phyloP scores from a whole-genome alignment of 2,113 vertebrate genomes.

The Aldabrachelys gigantea region DNA sequence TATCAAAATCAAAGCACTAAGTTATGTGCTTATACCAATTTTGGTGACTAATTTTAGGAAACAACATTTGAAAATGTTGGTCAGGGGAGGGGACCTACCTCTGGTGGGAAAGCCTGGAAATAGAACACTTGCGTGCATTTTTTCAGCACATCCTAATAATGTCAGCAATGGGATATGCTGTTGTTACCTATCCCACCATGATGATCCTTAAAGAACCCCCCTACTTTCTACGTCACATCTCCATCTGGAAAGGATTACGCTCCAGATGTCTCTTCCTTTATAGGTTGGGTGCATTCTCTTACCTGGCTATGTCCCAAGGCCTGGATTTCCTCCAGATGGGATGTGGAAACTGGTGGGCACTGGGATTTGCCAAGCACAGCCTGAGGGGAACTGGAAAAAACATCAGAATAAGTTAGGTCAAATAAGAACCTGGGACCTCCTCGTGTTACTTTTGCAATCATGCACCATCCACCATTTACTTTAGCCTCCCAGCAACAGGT shows the following conservation, averaged over 20 bases:
- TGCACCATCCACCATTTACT: not conserved
- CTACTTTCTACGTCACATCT: not conserved
- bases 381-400: slow-evolving; percentile 33
- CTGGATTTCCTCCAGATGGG: slow-evolving; percentile 13
- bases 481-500: not conserved
- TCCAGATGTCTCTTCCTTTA: not conserved
- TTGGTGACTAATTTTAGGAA: not conserved
- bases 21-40: not conserved
- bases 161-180: not conserved
- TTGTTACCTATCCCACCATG: no score
- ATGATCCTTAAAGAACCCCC: not conserved
- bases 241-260: not conserved
- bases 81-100: not conserved
- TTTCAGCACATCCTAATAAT: no score
- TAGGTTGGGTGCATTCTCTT: not conserved
- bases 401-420: not conserved
- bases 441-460: not conserved
- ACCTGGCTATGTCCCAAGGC: slow-evolving; percentile 55
- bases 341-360: slow-evolving; percentile 7
- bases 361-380: not conserved
- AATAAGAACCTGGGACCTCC: not conserved
- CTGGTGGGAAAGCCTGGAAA: not conserved
- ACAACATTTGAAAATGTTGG: not conserved
- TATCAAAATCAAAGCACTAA: not conserved
- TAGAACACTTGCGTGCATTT: not conserved